Evolutionary conservation across 2,797 vertebrate species (phyloP).

Genomic region (Furcifer pardalis): DNA sequence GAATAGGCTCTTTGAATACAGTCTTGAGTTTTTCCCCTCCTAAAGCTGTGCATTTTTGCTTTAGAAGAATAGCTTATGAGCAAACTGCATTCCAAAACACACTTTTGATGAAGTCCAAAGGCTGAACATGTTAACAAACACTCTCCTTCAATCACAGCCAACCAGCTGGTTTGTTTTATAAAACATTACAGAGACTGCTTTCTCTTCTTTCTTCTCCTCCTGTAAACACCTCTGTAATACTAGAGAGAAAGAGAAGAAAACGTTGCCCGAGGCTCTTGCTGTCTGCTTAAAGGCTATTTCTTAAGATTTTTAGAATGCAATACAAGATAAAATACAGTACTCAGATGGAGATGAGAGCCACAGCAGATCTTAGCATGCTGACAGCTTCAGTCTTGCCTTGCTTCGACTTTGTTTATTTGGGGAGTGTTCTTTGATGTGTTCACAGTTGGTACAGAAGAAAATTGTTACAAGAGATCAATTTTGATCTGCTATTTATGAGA

Average conservation of each 20-base stretch:
- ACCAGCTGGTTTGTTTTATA: slow-evolving; percentile 19
- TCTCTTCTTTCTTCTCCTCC: background rate
- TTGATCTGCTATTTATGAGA: background rate
- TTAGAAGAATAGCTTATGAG: slow-evolving; percentile 9
- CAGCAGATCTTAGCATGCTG: background rate
- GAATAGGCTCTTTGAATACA: slow-evolving; percentile 12
- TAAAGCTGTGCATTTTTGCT: background rate
- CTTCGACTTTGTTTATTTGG: background rate
- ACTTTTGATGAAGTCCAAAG: slow-evolving; percentile 4
- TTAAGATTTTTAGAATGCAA: slow-evolving; percentile 3
- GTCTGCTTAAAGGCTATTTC: background rate
- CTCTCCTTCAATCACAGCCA: background rate
- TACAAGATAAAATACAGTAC: background rate
- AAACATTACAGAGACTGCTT: slow-evolving; percentile 2
- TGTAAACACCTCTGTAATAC: background rate
- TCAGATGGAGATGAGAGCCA: background rate
- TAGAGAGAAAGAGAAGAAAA: background rate
- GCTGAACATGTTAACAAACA: slow-evolving; percentile 13
- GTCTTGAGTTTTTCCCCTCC: background rate
- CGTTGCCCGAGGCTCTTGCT: background rate
- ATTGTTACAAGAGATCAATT: background rate
- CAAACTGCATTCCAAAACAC: slow-evolving; percentile 20
- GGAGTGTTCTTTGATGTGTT: background rate
- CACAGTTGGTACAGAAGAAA: background rate
- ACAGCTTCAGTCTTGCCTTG: background rate